Evolutionary conservation across 2,113 vertebrate species (phyloP).

Genomic region (Steatornis caripensis): DNA sequence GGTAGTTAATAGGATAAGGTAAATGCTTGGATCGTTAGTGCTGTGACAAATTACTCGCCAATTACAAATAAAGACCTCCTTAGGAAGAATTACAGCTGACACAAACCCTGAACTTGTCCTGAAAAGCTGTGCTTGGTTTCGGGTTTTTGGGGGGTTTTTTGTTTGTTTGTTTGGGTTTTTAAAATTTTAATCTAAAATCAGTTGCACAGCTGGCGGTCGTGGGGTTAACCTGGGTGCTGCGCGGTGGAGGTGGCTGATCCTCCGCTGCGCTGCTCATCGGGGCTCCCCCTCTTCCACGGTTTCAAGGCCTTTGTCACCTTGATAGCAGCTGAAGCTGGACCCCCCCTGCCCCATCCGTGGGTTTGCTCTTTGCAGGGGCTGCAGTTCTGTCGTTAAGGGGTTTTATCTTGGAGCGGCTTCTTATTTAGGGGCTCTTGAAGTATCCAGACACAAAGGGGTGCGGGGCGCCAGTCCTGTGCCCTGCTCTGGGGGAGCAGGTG

Average conservation of each 20-base stretch:
- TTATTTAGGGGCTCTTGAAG: neutral
- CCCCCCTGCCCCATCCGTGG: neutral
- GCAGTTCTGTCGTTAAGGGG: no score
- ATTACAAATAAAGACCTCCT: constrained; percentile 39
- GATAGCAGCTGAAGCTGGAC: neutral
- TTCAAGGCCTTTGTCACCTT: neutral
- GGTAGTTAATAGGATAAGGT: constrained; percentile 13
- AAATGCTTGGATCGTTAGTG: neutral
- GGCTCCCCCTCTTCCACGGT: accelerated
- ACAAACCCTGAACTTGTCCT: neutral
- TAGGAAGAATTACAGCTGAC: neutral
- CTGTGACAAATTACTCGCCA: constrained; percentile 29
- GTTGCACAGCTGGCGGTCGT: neutral
- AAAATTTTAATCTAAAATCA: neutral
- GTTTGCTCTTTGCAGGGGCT: neutral
- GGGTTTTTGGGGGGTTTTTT: no score
- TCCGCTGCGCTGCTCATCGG: neutral
- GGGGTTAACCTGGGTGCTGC: neutral
- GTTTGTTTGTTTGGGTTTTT: neutral
- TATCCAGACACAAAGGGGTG: accelerated
- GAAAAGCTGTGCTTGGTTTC: neutral
- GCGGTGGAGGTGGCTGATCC: neutral
- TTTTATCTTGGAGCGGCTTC: neutral
- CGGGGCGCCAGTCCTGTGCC: neutral
- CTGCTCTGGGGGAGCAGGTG: neutral